These are phyloP conservation scores for Athetis lepigone DNA, from an alignment of 2,888 invertebrate species.

Conservation along the genomic window DNA sequence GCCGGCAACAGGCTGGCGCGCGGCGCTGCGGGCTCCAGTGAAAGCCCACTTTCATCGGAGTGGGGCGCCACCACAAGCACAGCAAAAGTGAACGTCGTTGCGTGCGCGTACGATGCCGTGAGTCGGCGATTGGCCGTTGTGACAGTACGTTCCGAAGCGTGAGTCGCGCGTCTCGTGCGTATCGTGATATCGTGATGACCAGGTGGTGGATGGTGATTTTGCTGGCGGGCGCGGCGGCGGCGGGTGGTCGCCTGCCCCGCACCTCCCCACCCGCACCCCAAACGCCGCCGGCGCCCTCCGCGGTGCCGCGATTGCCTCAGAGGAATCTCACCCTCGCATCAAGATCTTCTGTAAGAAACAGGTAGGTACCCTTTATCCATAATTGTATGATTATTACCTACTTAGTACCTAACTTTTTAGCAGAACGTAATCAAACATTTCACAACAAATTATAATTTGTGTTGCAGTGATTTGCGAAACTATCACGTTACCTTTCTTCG, in stretches of 20 bases:
- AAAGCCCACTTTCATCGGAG: conserved; percentile 89
- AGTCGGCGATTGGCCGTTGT: conserved; percentile 77
- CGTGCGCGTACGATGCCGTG: conserved; percentile 77
- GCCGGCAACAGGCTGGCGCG: conserved; percentile 53
- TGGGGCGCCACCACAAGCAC: conserved; percentile 81
- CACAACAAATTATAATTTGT: conserved; percentile 25
- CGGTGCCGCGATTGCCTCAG: conserved; percentile 87
- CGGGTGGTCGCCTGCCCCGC: conserved; percentile 84
- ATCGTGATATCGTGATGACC: conserved; percentile 79
- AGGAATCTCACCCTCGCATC: conserved; percentile 87
- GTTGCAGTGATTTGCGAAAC: conserved; percentile 36
- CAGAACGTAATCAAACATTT: background rate
- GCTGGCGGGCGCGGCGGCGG: conserved; percentile 82
- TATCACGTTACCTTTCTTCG: conserved; percentile 6
- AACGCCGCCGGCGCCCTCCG: conserved; percentile 90
- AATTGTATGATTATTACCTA: conserved; percentile 7
- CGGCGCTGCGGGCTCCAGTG: conserved; percentile 74
- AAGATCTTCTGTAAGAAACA: conserved; percentile 86
- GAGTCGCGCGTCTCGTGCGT: conserved; percentile 79
- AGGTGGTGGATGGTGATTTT: conserved; percentile 85
- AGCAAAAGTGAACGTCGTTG: conserved; percentile 86
- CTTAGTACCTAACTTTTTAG: background rate
- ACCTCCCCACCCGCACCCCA: conserved; percentile 85
- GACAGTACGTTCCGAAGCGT: conserved; percentile 81
- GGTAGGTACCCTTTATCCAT: conserved; percentile 75